Conservation (phyloP, 2,113 vertebrate genomes). For the Zosterops japonicus region DNA sequence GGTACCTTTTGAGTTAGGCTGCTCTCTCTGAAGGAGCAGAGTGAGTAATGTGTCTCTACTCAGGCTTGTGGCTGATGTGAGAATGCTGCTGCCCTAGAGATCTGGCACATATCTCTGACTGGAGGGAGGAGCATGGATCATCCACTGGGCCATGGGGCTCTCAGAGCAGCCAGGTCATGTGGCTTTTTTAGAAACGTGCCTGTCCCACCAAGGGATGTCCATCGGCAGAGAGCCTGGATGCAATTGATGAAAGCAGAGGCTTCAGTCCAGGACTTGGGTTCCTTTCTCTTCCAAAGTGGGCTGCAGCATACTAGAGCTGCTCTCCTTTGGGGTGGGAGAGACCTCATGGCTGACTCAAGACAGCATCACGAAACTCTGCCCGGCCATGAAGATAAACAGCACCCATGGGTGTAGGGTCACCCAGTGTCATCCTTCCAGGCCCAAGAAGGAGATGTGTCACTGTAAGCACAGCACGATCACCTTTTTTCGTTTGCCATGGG, state of each 20-base stretch:
- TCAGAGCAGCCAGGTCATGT: rapidly evolving
- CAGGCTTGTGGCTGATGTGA: neutral
- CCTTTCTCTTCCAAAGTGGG: neutral
- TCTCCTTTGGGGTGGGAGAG: neutral
- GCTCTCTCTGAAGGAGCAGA: neutral
- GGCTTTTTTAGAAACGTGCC: rapidly evolving
- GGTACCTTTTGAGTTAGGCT: neutral
- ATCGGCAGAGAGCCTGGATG: neutral
- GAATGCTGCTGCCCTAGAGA: neutral
- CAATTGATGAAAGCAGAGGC: rapidly evolving
- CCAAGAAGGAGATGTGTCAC: neutral
- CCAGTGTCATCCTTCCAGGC: neutral
- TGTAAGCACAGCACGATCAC: neutral
- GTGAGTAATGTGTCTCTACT: neutral
- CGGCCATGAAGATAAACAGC: neutral
- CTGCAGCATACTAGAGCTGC: neutral
- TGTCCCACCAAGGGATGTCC: neutral
- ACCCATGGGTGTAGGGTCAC: neutral
- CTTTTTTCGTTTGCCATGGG: neutral
- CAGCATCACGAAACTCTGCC: neutral
- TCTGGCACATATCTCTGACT: rapidly evolving
- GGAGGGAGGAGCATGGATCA: neutral
- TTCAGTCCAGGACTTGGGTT: neutral
- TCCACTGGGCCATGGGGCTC: neutral
- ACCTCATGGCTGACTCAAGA: neutral